Evolutionary conservation across 2,113 vertebrate species (phyloP).

Genomic region (Chloebia gouldiae): DNA sequence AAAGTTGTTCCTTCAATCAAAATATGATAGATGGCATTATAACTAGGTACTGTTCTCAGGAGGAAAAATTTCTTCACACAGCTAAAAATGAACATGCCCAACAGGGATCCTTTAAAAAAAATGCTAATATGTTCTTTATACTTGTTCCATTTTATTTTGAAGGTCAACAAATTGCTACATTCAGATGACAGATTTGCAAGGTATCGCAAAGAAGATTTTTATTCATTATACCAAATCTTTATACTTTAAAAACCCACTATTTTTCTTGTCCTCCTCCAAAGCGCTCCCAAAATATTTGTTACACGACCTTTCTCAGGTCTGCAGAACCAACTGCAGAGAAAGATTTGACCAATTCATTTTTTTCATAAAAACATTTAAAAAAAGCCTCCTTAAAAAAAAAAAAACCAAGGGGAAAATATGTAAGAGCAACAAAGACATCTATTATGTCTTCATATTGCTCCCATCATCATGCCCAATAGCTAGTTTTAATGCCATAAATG

Average conservation of each 20-base stretch:
- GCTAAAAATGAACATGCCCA: neutral
- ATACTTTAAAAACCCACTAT: rapidly evolving
- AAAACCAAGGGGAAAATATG: neutral
- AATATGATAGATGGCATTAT: neutral
- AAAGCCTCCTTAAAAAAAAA: neutral
- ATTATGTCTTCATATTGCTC: neutral
- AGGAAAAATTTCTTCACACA: neutral
- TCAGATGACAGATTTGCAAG: neutral
- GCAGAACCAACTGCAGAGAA: neutral
- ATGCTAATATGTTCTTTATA: rapidly evolving
- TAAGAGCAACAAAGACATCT: neutral
- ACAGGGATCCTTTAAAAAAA: neutral
- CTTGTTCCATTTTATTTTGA: neutral
- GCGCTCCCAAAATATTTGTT: neutral
- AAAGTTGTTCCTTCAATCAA: neutral
- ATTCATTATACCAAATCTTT: neutral
- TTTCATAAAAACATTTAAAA: neutral
- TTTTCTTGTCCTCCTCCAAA: neutral
- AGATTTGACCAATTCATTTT: neutral
- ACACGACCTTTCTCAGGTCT: neutral
- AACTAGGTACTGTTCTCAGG: neutral
- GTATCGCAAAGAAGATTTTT: neutral
- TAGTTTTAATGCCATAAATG: neutral
- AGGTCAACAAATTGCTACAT: neutral
- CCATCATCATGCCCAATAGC: neutral